Conservation (phyloP, 2,888 invertebrate genomes). For the Syritta pipiens region DNA sequence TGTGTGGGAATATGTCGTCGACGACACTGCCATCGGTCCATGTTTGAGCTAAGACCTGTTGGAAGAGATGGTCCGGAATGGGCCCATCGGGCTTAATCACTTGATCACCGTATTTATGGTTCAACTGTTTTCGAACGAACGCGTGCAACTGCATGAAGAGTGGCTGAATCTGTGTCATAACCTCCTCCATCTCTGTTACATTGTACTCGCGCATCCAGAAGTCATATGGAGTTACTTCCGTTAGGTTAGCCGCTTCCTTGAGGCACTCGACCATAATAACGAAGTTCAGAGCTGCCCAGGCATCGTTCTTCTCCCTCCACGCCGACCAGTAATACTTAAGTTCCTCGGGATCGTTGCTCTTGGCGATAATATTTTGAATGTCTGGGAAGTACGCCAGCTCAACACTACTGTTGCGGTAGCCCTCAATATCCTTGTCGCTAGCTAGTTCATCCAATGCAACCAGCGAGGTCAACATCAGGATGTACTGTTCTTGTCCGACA, state of each 20-base stretch:
- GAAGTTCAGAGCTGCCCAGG: slow-evolving; percentile 76
- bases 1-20: slow-evolving; percentile 74
- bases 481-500: slow-evolving; percentile 76
- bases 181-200: slow-evolving; percentile 76
- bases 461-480: slow-evolving; percentile 74
- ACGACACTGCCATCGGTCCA: slow-evolving; percentile 76
- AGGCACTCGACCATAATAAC: slow-evolving; percentile 75
- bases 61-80: slow-evolving; percentile 88
- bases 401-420: slow-evolving; percentile 72
- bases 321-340: slow-evolving; percentile 67
- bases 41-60: slow-evolving; percentile 78
- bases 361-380: slow-evolving; percentile 49
- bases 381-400: slow-evolving; percentile 75
- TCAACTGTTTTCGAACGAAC: slow-evolving; percentile 86
- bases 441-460: slow-evolving; percentile 74
- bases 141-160: slow-evolving; percentile 90
- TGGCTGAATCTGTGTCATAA: slow-evolving; percentile 81
- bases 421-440: slow-evolving; percentile 81
- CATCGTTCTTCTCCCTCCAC: slow-evolving; percentile 70
- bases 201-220: slow-evolving; percentile 75
- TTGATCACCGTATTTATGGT: slow-evolving; percentile 85
- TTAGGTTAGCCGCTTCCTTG: slow-evolving; percentile 74
- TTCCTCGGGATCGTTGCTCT: slow-evolving; percentile 63
- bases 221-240: slow-evolving; percentile 74
- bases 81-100: slow-evolving; percentile 84